Conservation (phyloP, 2,888 invertebrate genomes). For the Drosophila testacea region DNA sequence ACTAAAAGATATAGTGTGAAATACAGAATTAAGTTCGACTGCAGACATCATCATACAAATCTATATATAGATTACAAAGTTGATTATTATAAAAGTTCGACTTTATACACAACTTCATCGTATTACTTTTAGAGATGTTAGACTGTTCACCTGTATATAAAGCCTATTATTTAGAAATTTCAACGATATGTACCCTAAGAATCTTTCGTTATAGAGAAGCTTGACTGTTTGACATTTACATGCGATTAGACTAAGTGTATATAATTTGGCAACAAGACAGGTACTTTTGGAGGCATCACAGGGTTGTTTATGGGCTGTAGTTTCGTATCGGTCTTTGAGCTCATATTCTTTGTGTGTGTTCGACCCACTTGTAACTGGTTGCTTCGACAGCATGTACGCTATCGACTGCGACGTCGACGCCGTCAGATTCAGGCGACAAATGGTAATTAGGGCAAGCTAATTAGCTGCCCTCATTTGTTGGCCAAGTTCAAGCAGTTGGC, state of each 20-base stretch:
- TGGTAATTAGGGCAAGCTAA: constrained; percentile 56
- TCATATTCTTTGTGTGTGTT: constrained; percentile 85
- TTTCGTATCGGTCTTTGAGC: constrained; percentile 88
- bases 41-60: too few relatives aligned
- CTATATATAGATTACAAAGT: too few relatives aligned
- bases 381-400: constrained; percentile 69
- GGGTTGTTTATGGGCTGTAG: constrained; percentile 90
- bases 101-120: too few relatives aligned
- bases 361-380: constrained; percentile 81
- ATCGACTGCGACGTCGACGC: constrained; percentile 54
- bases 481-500: constrained; percentile 32
- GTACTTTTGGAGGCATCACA: constrained; percentile 89
- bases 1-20: too few relatives aligned
- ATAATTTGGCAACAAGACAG: constrained; percentile 82
- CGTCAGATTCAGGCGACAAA: constrained; percentile 38
- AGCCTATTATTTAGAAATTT: not conserved
- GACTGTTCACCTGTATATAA: too few relatives aligned
- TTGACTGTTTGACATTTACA: constrained; percentile 5
- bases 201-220: constrained; percentile 4
- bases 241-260: constrained; percentile 14
- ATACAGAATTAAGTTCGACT: too few relatives aligned
- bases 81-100: too few relatives aligned
- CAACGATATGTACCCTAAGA: not conserved
- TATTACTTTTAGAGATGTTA: too few relatives aligned
- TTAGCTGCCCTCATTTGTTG: constrained; percentile 27